A percentile compares a stretch with the other conserved stretches of the same genome.
These are phyloP conservation scores for Aquatica leii DNA, from an alignment of 2,888 invertebrate species.

Conservation along the genomic window DNA sequence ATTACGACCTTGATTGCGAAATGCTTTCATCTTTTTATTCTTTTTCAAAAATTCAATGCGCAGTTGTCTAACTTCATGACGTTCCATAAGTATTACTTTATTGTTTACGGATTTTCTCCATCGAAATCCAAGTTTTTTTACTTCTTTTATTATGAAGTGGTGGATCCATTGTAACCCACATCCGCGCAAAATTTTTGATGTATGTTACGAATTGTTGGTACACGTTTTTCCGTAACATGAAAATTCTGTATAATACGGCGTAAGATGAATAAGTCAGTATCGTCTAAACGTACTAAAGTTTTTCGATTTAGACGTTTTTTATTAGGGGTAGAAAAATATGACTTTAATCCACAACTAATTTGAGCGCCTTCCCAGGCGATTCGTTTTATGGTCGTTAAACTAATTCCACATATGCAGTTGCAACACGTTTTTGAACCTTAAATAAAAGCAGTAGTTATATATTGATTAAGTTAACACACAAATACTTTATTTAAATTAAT, in stretches of 20 bases:
- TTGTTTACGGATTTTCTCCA: not conserved
- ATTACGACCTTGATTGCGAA: too few species aligned
- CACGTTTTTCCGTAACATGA: not conserved
- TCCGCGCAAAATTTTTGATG: not conserved
- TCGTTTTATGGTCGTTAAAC: not conserved
- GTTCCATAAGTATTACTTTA: not conserved
- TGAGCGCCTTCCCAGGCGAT: not conserved
- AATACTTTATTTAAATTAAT: too few species aligned
- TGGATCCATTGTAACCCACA: not conserved
- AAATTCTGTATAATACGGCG: not conserved
- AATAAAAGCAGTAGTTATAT: too few species aligned
- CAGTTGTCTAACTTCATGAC: not conserved
- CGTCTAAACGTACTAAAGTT: not conserved
- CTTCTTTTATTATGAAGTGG: not conserved
- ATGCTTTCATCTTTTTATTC: too few species aligned
- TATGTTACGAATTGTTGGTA: not conserved
- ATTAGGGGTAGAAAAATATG: not conserved
- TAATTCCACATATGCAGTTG: not conserved
- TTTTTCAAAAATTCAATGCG: not conserved
- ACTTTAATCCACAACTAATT: not conserved
- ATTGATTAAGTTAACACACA: too few species aligned
- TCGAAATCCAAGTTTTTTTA: not conserved
- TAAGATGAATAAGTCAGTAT: not conserved
- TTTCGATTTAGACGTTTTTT: not conserved
- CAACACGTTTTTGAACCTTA: not conserved